Evolutionary conservation across 2,888 invertebrate species (phyloP).

Genomic region (Calliscelio sp.): DNA sequence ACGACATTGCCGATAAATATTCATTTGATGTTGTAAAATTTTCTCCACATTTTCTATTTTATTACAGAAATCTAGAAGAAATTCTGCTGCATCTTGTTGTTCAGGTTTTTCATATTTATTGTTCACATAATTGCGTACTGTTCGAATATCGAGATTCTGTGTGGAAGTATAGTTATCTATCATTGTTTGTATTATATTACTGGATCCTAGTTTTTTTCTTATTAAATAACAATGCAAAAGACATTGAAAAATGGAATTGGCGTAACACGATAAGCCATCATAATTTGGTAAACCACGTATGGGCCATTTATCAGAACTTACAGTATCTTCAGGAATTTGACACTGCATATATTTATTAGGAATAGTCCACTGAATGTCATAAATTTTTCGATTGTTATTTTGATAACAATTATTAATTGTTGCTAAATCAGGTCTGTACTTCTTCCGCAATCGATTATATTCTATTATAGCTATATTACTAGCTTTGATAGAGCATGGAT

Average conservation of each 20-base stretch:
- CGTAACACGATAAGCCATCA: slow-evolving; percentile 43
- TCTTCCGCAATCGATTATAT: too few relatives aligned
- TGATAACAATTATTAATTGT: slow-evolving; percentile 77
- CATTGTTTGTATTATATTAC: slow-evolving; percentile 4
- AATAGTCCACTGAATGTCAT: slow-evolving; percentile 20
- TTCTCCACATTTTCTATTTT: slow-evolving; percentile 15
- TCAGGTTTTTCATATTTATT: not conserved
- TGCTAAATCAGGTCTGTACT: slow-evolving; percentile 37
- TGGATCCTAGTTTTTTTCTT: not conserved
- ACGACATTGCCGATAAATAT: slow-evolving; percentile 21
- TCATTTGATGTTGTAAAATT: slow-evolving; percentile 12
- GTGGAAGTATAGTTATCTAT: not conserved
- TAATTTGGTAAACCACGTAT: slow-evolving; percentile 23
- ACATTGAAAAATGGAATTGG: slow-evolving; percentile 30
- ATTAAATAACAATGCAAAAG: slow-evolving; percentile 17
- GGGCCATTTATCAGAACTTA: not conserved
- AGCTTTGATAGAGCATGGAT: not conserved
- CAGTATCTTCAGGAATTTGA: slow-evolving; percentile 2
- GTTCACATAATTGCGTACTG: not conserved
- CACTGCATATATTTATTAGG: slow-evolving; percentile 21
- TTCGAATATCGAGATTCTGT: not conserved
- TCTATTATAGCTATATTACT: not conserved
- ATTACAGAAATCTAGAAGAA: slow-evolving; percentile 5
- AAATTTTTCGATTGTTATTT: slow-evolving; percentile 46
- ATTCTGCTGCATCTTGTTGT: too few relatives aligned